Evolutionary conservation across 2,888 invertebrate genomes (phyloP).

Genomic region (Hermaeophaga mercurialis): DNA sequence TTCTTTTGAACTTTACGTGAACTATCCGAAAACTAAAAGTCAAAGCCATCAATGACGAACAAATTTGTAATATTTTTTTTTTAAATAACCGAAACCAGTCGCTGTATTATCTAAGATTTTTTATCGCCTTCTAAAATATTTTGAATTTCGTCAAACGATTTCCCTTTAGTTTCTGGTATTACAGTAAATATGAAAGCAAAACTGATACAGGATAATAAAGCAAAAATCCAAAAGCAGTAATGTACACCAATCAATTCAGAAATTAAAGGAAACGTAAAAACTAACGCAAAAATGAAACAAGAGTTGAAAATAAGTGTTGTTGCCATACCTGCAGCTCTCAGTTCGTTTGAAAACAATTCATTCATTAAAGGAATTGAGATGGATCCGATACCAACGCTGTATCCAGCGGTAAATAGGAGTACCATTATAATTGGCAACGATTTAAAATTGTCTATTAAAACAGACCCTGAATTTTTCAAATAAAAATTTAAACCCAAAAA

Average conservation of each 20-base stretch:
- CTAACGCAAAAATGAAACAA: not conserved
- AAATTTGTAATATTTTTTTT: too few relatives aligned
- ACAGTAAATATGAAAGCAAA: not conserved
- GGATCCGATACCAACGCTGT: not conserved
- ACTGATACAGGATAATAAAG: not conserved
- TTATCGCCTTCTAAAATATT: not conserved
- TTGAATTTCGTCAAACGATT: slow-evolving; percentile 1
- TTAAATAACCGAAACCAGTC: too few relatives aligned
- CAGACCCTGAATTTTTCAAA: slow-evolving; percentile 54
- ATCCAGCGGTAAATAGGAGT: not conserved
- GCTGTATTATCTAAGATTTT: not conserved
- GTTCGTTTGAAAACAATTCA: not conserved
- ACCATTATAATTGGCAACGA: not conserved
- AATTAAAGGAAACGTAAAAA: not conserved
- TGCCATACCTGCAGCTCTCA: not conserved
- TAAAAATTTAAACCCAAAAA: slow-evolving; percentile 65
- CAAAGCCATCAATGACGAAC: too few relatives aligned
- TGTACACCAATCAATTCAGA: not conserved
- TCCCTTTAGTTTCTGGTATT: slow-evolving; percentile 2
- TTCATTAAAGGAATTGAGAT: not conserved
- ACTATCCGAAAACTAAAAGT: too few relatives aligned
- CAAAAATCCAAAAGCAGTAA: not conserved
- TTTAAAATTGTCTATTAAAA: not conserved
- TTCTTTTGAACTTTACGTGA: too few relatives aligned
- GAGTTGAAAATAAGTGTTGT: not conserved